Conservation (phyloP, 1,140 invertebrate genomes). For the Dreissena polymorpha region DNA sequence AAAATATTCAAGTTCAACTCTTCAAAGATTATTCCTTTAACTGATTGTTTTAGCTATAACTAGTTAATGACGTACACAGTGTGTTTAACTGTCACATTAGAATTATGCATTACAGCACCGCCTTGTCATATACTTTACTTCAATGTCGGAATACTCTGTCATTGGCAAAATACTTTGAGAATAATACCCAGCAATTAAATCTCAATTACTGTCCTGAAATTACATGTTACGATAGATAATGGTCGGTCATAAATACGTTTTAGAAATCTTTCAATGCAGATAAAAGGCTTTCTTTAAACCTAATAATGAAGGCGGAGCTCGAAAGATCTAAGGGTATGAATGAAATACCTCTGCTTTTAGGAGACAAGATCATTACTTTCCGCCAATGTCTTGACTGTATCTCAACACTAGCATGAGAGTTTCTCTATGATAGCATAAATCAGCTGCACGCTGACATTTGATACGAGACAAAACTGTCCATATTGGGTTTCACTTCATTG, state of each 20-base stretch:
- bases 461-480: conserved; percentile 1
- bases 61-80: no score
- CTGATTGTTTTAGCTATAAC: no score
- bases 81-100: not conserved
- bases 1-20: no score
- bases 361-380: conserved; percentile 33
- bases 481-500: not conserved
- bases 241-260: conserved; percentile 45
- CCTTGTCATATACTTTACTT: not conserved
- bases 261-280: conserved; percentile 23
- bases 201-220: conserved; percentile 21
- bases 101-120: not conserved
- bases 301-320: conserved; percentile 42
- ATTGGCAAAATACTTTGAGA: conserved; percentile 16
- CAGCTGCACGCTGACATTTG: not conserved
- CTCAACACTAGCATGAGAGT: not conserved
- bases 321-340: not conserved
- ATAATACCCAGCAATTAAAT: conserved; percentile 42
- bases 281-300: conserved; percentile 40
- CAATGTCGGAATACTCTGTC: conserved; percentile 19
- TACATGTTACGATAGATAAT: conserved; percentile 42
- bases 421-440: not conserved
- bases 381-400: conserved; percentile 20
- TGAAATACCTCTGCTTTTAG: conserved; percentile 38
- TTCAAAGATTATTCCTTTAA: no score